A percentile compares a stretch with the other conserved stretches of the same genome.
Conservation (phyloP, 2,113 vertebrate genomes). For the Sialia sialis region DNA sequence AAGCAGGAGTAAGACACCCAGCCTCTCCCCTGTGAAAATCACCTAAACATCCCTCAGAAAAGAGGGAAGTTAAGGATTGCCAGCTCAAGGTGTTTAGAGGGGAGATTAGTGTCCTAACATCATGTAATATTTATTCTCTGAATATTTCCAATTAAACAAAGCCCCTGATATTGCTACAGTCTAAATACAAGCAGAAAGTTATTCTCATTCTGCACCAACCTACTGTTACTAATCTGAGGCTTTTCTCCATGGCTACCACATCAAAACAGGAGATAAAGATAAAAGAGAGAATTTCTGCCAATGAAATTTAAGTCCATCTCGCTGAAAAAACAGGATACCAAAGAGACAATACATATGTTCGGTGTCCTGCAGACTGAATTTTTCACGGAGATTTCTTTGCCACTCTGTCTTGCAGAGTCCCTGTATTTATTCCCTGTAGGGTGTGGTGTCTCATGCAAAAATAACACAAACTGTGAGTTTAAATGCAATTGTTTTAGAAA, state of each 20-base stretch:
- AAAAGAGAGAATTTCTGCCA: constrained; percentile 31
- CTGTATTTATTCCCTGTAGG: neutral
- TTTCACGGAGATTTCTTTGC: neutral
- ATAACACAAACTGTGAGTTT: neutral
- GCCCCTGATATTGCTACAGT: neutral
- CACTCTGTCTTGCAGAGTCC: neutral
- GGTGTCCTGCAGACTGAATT: neutral
- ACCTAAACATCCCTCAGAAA: neutral
- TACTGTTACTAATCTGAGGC: constrained; percentile 38
- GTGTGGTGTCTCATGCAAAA: neutral
- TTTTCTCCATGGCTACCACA: constrained; percentile 59
- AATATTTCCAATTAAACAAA: neutral
- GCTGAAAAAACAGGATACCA: neutral
- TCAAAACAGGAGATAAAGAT: constrained; percentile 57
- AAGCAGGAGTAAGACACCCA: neutral
- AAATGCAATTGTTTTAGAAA: neutral
- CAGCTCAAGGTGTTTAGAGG: neutral
- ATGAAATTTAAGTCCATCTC: constrained; percentile 16
- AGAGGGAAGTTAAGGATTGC: neutral
- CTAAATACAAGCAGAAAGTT: constrained; percentile 6
- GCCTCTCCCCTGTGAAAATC: neutral
- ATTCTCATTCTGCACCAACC: constrained; percentile 38
- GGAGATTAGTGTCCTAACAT: neutral
- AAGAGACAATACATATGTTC: neutral
- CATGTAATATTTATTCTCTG: neutral